Evolutionary conservation across 2,888 invertebrate genomes (phyloP).

Genomic region (Abrostola triplasia): DNA sequence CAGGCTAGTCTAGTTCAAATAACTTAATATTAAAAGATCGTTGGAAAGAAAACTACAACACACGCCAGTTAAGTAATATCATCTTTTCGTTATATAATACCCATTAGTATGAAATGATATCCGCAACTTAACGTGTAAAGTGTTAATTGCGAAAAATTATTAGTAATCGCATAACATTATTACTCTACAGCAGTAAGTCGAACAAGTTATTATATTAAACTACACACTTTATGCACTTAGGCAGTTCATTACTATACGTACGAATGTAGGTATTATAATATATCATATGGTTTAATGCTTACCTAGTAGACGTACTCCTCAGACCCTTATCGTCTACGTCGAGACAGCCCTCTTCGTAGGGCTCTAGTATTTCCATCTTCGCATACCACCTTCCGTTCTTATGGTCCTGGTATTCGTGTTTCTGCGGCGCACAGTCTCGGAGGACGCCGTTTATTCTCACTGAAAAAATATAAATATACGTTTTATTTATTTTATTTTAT

Average conservation of each 20-base stretch:
- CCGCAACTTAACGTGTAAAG: slow-evolving; percentile 6
- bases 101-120: slow-evolving; percentile 13
- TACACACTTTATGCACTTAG: background rate
- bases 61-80: too few species aligned
- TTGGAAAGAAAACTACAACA: too few species aligned
- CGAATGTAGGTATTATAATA: background rate
- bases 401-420: slow-evolving; percentile 89
- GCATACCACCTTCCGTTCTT: slow-evolving; percentile 90
- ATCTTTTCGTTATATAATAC: too few species aligned
- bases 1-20: background rate
- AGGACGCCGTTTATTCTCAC: slow-evolving; percentile 89
- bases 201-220: slow-evolving; percentile 22
- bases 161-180: slow-evolving; percentile 25
- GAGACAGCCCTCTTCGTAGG: slow-evolving; percentile 92
- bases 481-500: too few species aligned
- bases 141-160: slow-evolving; percentile 19
- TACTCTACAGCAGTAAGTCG: slow-evolving; percentile 20
- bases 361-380: slow-evolving; percentile 90
- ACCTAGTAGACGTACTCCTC: slow-evolving; percentile 88
- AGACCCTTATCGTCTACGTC: slow-evolving; percentile 90
- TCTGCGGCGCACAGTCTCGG: slow-evolving; percentile 93
- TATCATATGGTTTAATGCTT: slow-evolving; percentile 10
- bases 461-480: slow-evolving; percentile 69
- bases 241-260: background rate
- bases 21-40: too few species aligned